A percentile compares a stretch with the other conserved stretches of the same genome.
These are phyloP conservation scores for Pristionchus entomophagus DNA, from an alignment of 2,888 invertebrate species.

Conservation along the genomic window DNA sequence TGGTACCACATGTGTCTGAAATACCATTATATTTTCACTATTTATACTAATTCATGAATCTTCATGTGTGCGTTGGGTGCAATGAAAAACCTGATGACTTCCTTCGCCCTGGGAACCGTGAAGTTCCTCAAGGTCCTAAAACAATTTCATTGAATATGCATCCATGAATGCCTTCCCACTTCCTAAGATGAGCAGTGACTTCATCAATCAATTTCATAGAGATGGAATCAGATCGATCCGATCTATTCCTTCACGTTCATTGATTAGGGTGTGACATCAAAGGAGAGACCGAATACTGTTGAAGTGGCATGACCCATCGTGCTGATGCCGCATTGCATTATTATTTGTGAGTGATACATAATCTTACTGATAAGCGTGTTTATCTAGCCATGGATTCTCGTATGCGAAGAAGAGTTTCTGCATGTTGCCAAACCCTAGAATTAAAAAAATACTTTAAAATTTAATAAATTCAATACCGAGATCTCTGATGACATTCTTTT, in stretches of 20 bases:
- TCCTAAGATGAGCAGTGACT: slow-evolving; percentile 1
- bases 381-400: neutral
- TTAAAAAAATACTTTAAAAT: neutral
- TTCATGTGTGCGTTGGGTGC: neutral
- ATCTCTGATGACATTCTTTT: neutral
- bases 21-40: too few species aligned
- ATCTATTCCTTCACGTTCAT: neutral
- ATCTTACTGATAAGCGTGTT: neutral
- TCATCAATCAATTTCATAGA: neutral
- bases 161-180: neutral
- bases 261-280: neutral
- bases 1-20: slow-evolving; percentile 12
- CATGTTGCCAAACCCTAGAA: slow-evolving; percentile 46
- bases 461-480: neutral
- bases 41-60: neutral
- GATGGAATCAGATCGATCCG: neutral
- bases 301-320: neutral
- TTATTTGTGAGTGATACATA: neutral
- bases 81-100: neutral
- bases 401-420: slow-evolving; percentile 32
- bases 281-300: neutral
- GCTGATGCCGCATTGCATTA: too few species aligned
- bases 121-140: neutral
- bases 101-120: neutral
- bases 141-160: neutral